These are phyloP conservation scores for Lanius ludovicianus DNA, from an alignment of 2,113 vertebrate species.

Conservation along the genomic window DNA sequence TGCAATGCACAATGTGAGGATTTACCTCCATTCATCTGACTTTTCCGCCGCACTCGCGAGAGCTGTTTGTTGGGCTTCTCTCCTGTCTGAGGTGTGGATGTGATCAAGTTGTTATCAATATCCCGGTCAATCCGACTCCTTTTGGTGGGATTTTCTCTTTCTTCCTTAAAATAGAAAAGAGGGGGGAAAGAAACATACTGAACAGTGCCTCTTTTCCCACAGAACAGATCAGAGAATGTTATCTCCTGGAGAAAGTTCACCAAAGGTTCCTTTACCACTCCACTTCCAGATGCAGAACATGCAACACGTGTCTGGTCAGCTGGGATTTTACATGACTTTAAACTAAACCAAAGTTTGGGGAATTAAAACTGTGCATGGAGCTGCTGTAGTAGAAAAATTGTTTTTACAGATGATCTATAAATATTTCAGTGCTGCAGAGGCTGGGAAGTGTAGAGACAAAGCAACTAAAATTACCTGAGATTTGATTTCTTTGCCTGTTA, in stretches of 20 bases:
- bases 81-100: conserved; percentile 84
- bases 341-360: neutral
- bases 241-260: neutral
- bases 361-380: neutral
- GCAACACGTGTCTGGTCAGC: neutral
- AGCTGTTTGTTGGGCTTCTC: conserved; percentile 82
- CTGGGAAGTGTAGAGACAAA: neutral
- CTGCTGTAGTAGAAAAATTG: neutral
- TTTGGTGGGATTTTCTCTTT: conserved; percentile 90
- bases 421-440: neutral
- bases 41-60: conserved; percentile 85
- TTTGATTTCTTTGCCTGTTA: neutral
- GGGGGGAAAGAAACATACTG: neutral
- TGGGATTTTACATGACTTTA: neutral
- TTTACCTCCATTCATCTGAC: conserved; percentile 87
- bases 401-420: neutral
- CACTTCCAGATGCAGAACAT: neutral
- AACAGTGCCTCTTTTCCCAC: neutral
- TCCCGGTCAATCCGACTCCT: conserved; percentile 88
- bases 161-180: conserved; percentile 79
- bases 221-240: neutral
- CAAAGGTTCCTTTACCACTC: neutral
- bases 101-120: conserved; percentile 91
- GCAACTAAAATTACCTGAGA: neutral
- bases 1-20: accelerated